Base-by-base conservation (phyloP, 2,797 vertebrate genomes). In the Halcyon chelicuti region DNA sequence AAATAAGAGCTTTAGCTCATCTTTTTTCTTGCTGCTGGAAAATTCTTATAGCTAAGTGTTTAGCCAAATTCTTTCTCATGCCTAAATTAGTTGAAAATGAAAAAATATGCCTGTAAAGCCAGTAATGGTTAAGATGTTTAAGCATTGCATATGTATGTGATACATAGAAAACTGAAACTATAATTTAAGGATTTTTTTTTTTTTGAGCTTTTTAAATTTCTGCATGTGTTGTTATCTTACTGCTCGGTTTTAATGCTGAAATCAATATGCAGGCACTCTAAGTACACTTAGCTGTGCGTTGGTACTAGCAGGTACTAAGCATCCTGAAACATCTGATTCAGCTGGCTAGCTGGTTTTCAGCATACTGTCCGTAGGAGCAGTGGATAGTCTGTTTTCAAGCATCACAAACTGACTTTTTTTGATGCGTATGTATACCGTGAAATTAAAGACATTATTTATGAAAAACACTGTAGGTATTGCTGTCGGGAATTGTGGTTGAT, bases 401-500 rank as follows among this genome's bases (percentile, higher is more conserved):
- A 40, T 54, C 39, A 1, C 42, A 78, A 15, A 23, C 39, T 79
- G 39, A 51, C 17, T 70, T 74, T 62, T 92, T 93, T 86, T 86
- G 33, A 67, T 76, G 35, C 80, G 7, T 80, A 35, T 14, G 0
- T 86, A 14, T 63, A 26, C 62, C 26, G 20, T 75, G 70, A 91
- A 94, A 92, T 94, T 88, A 94, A 86, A 91, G 37, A 74, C 47
- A 51, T 68, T 70, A 35, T 89, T 90, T 96, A 74, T 93, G 44
- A 94, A 94, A 94, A 96, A 71, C 29, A 35, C 68, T 13, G 4
- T 95, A 95, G 91, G 57, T 91, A 67, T 94, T 97, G 83, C 90
- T 97, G 58, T 88, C 88, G 90, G 78, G 79, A 96, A 28, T 96
- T 96, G 78, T 95, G 76, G 15, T 83, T 95, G 93, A 95, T 87